These are phyloP conservation scores for Brachionus asplanchnoidis DNA, from an alignment of 1,140 invertebrate genomes.

Conservation along the genomic window DNA sequence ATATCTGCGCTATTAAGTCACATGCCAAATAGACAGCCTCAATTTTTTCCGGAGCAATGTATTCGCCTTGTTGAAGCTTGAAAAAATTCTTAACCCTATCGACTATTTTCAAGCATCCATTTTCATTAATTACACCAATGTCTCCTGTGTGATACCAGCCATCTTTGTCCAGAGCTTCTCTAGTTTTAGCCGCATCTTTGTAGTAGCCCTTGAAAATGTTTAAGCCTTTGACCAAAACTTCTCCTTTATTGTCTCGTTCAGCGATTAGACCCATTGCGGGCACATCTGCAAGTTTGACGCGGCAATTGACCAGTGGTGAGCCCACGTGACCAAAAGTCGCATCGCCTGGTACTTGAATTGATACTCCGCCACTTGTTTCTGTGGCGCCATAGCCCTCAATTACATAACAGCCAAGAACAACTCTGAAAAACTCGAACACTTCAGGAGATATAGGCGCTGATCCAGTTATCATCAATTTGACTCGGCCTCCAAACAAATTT, in stretches of 20 bases:
- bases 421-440: conserved; percentile 86
- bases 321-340: conserved; percentile 80
- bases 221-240: conserved; percentile 77
- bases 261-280: conserved; percentile 96
- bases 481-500: conserved; percentile 80
- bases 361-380: conserved; percentile 84
- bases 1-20: conserved; percentile 87
- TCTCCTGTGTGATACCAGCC: conserved; percentile 60
- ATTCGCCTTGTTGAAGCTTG: conserved; percentile 93
- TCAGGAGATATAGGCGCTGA: conserved; percentile 83
- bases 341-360: conserved; percentile 83
- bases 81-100: conserved; percentile 95
- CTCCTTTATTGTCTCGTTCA: conserved; percentile 51
- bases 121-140: conserved; percentile 50
- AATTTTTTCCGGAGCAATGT: conserved; percentile 97
- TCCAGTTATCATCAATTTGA: conserved; percentile 81
- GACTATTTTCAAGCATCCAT: conserved; percentile 72
- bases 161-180: conserved; percentile 57
- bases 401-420: conserved; percentile 75
- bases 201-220: conserved; percentile 73
- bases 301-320: conserved; percentile 82
- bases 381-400: conserved; percentile 93
- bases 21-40: conserved; percentile 90
- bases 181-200: conserved; percentile 56
- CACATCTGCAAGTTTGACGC: conserved; percentile 87